Percentiles rank a stretch among this genome's conserved stretches.
Evolutionary conservation across 2,888 invertebrate genomes (phyloP).

Genomic region (Notodonta dromedarius): DNA sequence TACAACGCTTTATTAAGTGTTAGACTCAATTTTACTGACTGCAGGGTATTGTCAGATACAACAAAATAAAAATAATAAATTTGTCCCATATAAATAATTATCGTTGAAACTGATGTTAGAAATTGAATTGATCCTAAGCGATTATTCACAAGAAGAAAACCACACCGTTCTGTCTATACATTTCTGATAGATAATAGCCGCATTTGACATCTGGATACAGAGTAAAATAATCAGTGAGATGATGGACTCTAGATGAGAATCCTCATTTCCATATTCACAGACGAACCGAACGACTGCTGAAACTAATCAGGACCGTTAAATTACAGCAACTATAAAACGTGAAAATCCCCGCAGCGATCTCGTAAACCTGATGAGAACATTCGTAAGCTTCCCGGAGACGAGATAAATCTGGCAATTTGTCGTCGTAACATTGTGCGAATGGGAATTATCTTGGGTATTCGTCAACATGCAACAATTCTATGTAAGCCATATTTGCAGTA

Average conservation of each 20-base stretch:
- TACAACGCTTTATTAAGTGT: slow-evolving; percentile 26
- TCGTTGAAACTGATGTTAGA: too few species aligned
- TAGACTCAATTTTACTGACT: slow-evolving; percentile 33
- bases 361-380: slow-evolving; percentile 67
- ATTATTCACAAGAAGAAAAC: too few species aligned
- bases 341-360: slow-evolving; percentile 47
- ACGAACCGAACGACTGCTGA: slow-evolving; percentile 23
- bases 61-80: too few species aligned
- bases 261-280: slow-evolving; percentile 23
- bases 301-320: slow-evolving; percentile 64
- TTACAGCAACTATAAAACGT: slow-evolving; percentile 64
- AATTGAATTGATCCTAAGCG: too few species aligned
- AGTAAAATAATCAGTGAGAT: too few species aligned
- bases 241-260: not conserved
- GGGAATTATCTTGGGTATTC: slow-evolving; percentile 23
- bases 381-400: slow-evolving; percentile 57
- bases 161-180: too few species aligned
- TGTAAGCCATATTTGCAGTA: too few species aligned
- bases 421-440: slow-evolving; percentile 53
- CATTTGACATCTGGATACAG: too few species aligned
- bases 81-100: too few species aligned
- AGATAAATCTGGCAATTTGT: slow-evolving; percentile 61
- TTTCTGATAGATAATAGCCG: too few species aligned
- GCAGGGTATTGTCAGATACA: slow-evolving; percentile 11
- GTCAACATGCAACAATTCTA: not conserved